These are phyloP conservation scores for Nyctibius bracteatus DNA, from an alignment of 2,113 vertebrate species.

Conservation along the genomic window DNA sequence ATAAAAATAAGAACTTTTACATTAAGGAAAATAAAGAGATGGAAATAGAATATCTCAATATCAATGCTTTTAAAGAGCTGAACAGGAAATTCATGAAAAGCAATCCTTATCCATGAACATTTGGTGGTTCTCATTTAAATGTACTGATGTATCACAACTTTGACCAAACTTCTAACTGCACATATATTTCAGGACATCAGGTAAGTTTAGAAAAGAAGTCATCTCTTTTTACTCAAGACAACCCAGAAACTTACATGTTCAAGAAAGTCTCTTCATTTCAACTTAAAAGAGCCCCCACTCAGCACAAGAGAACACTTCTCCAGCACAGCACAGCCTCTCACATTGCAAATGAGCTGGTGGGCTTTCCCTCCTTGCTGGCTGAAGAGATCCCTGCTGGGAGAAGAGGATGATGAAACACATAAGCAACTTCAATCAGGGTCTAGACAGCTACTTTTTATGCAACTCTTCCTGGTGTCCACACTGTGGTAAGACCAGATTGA, in stretches of 20 bases:
- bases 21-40: neutral
- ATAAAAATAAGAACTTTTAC: neutral
- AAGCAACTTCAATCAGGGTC: neutral
- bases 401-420: neutral
- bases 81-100: neutral
- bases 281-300: neutral
- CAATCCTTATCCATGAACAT: neutral
- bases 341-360: neutral
- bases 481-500: neutral
- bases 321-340: rapidly evolving
- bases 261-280: neutral
- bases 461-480: neutral
- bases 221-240: neutral
- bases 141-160: neutral
- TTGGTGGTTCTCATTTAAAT: neutral
- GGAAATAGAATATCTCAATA: neutral
- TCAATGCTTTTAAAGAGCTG: neutral
- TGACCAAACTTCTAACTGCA: neutral
- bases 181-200: neutral
- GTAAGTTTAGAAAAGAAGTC: neutral
- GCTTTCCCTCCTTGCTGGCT: neutral
- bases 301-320: neutral
- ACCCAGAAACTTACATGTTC: neutral
- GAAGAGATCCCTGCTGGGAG: neutral
- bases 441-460: neutral